These are phyloP conservation scores for Hyla sarda DNA, from an alignment of 2,113 vertebrate genomes.

Conservation along the genomic window DNA sequence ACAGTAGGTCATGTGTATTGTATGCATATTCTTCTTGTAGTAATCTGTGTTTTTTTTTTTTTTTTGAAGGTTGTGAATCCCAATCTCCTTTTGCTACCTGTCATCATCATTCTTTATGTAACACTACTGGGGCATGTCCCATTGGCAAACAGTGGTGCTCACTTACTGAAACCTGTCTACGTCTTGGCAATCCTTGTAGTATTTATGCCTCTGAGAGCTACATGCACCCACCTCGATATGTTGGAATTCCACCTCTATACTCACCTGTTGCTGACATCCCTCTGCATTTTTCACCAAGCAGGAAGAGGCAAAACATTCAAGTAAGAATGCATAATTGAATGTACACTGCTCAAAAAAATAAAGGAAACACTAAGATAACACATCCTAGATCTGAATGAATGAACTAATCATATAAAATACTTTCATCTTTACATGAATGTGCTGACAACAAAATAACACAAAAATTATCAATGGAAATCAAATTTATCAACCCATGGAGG, in stretches of 20 bases:
- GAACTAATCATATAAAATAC: no score
- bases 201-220: slow-evolving; percentile 65
- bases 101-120: slow-evolving; percentile 71
- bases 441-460: no score
- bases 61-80: slow-evolving; percentile 71
- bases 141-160: slow-evolving; percentile 77
- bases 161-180: slow-evolving; percentile 72
- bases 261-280: slow-evolving; percentile 75
- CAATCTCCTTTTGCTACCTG: slow-evolving; percentile 79
- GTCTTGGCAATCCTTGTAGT: slow-evolving; percentile 72
- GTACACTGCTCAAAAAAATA: no score
- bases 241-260: slow-evolving; percentile 70
- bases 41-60: background rate
- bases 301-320: slow-evolving; percentile 64
- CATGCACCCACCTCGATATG: slow-evolving; percentile 69
- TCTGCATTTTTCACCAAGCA: slow-evolving; percentile 65
- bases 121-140: slow-evolving; percentile 78
- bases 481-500: no score
- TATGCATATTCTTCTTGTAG: no score
- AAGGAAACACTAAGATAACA: no score
- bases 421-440: no score
- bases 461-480: no score
- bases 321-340: slow-evolving; percentile 66
- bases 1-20: no score
- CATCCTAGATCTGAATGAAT: no score